These are phyloP conservation scores for Syngnathus acus DNA, from an alignment of 2,797 vertebrate species.

Conservation along the genomic window DNA sequence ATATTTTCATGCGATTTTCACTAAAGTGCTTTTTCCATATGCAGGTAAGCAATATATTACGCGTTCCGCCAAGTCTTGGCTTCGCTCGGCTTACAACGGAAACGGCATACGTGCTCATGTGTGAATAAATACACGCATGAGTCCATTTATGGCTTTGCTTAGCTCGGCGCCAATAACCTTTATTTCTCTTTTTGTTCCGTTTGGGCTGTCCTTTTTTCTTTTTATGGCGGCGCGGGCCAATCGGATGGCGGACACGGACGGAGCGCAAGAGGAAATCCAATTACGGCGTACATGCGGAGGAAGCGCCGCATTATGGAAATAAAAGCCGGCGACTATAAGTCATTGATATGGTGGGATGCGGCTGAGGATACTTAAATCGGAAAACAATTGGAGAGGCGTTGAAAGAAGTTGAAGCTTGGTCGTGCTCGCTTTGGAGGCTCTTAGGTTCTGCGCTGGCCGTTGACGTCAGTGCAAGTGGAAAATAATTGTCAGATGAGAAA, in stretches of 20 bases:
- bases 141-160: slow-evolving; percentile 33
- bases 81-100: background rate
- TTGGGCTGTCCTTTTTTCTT: background rate
- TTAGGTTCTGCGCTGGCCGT: background rate
- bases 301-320: slow-evolving; percentile 47
- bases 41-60: background rate
- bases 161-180: slow-evolving; percentile 32
- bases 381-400: background rate
- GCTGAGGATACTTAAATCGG: slow-evolving; percentile 9
- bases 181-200: slow-evolving; percentile 29
- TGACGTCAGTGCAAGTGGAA: background rate
- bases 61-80: background rate
- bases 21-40: background rate
- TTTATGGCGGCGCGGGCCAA: background rate
- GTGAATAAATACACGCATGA: slow-evolving; percentile 26
- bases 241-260: background rate
- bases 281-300: slow-evolving; percentile 38
- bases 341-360: slow-evolving; percentile 23
- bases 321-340: slow-evolving; percentile 24
- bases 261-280: slow-evolving; percentile 37
- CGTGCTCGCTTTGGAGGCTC: background rate
- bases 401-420: background rate
- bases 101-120: background rate
- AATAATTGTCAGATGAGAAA: background rate
- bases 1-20: background rate